phyloP scores from a whole-genome alignment of 2,888 invertebrate genomes.

The Charanyca ferruginea region DNA sequence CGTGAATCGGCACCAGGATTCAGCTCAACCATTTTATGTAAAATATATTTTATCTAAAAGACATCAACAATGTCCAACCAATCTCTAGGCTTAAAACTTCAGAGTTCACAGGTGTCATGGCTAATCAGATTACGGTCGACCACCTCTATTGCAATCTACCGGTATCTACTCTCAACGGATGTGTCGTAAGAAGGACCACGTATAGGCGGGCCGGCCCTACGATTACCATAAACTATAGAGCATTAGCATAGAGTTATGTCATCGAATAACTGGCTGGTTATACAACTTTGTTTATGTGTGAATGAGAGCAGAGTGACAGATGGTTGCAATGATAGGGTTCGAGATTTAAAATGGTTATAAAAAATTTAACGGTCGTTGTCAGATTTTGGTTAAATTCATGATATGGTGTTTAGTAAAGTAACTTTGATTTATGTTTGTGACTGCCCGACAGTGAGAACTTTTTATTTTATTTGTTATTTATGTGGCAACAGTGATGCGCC shows the following conservation, averaged over 20 bases:
- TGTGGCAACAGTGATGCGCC: no score
- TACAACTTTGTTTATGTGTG: constrained; percentile 46
- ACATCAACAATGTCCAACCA: neutral
- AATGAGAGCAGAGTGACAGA: constrained; percentile 50
- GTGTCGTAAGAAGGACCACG: constrained; percentile 52
- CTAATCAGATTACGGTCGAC: constrained; percentile 36
- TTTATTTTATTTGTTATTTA: no score
- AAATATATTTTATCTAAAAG: no score
- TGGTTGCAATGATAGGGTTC: constrained; percentile 20
- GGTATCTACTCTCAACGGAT: constrained; percentile 42
- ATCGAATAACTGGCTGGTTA: constrained; percentile 56
- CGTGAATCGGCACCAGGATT: no score
- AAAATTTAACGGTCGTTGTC: constrained; percentile 2
- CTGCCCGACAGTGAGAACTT: no score
- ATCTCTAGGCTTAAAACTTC: neutral
- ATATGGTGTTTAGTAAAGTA: no score
- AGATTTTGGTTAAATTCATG: no score
- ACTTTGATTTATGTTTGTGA: no score
- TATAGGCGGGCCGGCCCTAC: constrained; percentile 54
- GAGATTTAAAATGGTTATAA: constrained; percentile 21
- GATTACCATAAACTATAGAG: constrained; percentile 54
- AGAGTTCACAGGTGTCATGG: constrained; percentile 49
- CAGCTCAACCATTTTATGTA: no score
- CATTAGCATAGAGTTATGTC: constrained; percentile 61
- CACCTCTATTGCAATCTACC: constrained; percentile 32